phyloP scores from a whole-genome alignment of 2,797 vertebrate genomes.

The Danio kyathit region DNA sequence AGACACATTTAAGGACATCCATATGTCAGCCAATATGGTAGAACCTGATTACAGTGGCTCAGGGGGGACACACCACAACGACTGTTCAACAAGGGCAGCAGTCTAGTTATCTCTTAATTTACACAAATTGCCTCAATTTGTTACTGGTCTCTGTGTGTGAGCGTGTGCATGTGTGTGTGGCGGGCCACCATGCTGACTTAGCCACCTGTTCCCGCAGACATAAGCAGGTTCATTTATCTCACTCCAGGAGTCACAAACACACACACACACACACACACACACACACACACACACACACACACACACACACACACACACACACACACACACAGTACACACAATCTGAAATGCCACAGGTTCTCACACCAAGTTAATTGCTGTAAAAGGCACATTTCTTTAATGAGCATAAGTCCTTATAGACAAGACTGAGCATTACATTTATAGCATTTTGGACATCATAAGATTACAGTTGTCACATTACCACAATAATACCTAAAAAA shows the following conservation, averaged over 20 bases:
- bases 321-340: slow-evolving; percentile 11
- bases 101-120: slow-evolving; percentile 59
- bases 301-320: slow-evolving; percentile 7
- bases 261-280: slow-evolving; percentile 8
- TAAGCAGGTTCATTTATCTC: slow-evolving; percentile 83
- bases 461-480: neutral
- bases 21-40: slow-evolving; percentile 37
- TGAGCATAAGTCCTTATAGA: slow-evolving; percentile 16
- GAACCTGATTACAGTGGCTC: slow-evolving; percentile 41
- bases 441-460: neutral
- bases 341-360: slow-evolving; percentile 38
- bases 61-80: slow-evolving; percentile 46
- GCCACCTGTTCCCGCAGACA: slow-evolving; percentile 83
- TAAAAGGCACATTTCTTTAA: slow-evolving; percentile 25
- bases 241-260: slow-evolving; percentile 68
- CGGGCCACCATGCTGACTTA: slow-evolving; percentile 77
- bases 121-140: slow-evolving; percentile 61
- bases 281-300: slow-evolving; percentile 5
- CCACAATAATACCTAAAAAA: no score
- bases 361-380: slow-evolving; percentile 37
- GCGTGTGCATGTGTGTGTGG: slow-evolving; percentile 57
- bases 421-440: neutral
- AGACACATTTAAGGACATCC: slow-evolving; percentile 31
- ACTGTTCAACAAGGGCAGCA: slow-evolving; percentile 55
- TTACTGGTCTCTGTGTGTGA: slow-evolving; percentile 38